A percentile compares a stretch with the other conserved stretches of the same genome.
phyloP scores from a whole-genome alignment of 2,113 vertebrate genomes.

The Silurus glanis region DNA sequence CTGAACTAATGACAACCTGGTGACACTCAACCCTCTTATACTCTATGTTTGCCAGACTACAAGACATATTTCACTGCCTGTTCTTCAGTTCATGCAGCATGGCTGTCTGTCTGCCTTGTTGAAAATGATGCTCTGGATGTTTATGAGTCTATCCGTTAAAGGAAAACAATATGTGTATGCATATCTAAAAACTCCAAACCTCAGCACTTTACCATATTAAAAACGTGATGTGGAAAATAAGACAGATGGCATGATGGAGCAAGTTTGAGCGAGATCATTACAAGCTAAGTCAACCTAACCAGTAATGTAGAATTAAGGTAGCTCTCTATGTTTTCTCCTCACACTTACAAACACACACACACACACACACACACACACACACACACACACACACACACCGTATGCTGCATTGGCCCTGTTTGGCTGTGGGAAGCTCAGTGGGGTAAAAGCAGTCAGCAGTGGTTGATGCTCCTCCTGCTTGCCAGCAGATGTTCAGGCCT shows the following conservation, averaged over 20 bases:
- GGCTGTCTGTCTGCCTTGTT: neutral
- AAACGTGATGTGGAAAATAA: neutral
- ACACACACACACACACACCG: neutral
- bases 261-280: neutral
- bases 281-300: constrained; percentile 13
- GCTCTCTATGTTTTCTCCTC: neutral
- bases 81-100: constrained; percentile 17
- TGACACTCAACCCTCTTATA: constrained; percentile 74
- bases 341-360: neutral
- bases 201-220: constrained; percentile 14
- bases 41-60: constrained; percentile 48
- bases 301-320: constrained; percentile 15
- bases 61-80: constrained; percentile 22
- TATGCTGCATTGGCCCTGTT: constrained; percentile 7
- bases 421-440: constrained; percentile 54
- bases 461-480: constrained; percentile 81
- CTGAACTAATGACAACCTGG: constrained; percentile 88
- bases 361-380: neutral
- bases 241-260: neutral
- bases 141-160: constrained; percentile 23
- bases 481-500: constrained; percentile 83
- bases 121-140: constrained; percentile 6
- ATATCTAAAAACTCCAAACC: constrained; percentile 34
- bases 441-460: constrained; percentile 80
- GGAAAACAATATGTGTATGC: constrained; percentile 7